A percentile compares a stretch with the other conserved stretches of the same genome.
phyloP scores from a whole-genome alignment of 1,140 invertebrate species.

The Chrysomallon squamiferum region DNA sequence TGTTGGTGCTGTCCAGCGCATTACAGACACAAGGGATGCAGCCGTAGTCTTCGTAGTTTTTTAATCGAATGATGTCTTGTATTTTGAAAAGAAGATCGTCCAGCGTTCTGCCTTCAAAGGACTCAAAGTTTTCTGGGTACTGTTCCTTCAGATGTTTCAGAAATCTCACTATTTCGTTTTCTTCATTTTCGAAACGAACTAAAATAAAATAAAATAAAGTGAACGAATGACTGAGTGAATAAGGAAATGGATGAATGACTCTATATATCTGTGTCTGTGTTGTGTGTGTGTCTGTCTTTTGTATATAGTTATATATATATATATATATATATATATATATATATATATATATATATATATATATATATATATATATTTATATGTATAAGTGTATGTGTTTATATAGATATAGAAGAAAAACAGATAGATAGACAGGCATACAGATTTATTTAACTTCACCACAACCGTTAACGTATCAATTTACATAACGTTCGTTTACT shows the following conservation, averaged over 20 bases:
- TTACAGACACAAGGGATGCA: background rate
- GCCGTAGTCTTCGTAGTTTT: background rate
- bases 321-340: background rate
- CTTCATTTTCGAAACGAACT: conserved; percentile 47
- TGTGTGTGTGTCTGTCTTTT: too few relatives aligned
- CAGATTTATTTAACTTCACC: too few relatives aligned
- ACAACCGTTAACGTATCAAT: too few relatives aligned
- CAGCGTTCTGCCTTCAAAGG: conserved; percentile 20
- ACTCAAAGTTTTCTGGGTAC: conserved; percentile 22
- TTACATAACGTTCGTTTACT: too few relatives aligned
- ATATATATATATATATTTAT: too few relatives aligned
- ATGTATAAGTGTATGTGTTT: too few relatives aligned
- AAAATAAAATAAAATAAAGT: conserved; percentile 9
- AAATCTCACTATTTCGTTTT: conserved; percentile 36
- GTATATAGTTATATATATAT: too few relatives aligned
- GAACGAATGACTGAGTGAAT: background rate
- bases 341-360: too few relatives aligned
- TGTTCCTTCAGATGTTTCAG: conserved; percentile 22
- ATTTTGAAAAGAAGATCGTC: conserved; percentile 25
- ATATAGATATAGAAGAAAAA: too few relatives aligned
- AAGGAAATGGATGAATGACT: background rate
- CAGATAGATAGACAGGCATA: too few relatives aligned
- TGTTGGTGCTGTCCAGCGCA: too few relatives aligned
- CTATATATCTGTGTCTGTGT: too few relatives aligned
- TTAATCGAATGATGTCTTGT: conserved; percentile 6